Evolutionary conservation across 2,113 vertebrate species (phyloP).

Genomic region (Lipophrys pholis): DNA sequence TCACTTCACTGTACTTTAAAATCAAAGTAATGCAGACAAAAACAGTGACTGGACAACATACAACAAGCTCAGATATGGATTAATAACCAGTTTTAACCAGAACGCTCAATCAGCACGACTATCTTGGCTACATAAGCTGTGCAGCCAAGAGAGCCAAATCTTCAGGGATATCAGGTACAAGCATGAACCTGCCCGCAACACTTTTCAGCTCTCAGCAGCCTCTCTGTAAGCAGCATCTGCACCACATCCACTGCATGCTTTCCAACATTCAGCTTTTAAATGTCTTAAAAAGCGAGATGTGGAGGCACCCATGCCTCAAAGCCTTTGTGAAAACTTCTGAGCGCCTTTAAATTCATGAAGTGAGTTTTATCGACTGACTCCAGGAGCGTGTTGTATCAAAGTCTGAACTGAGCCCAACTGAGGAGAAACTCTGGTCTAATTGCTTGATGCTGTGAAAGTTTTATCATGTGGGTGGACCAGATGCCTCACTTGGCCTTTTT

Average conservation of each 20-base stretch:
- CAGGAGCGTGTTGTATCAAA: conserved; percentile 44
- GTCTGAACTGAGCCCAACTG: conserved; percentile 34
- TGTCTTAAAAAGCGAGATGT: conserved; percentile 26
- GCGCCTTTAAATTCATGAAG: conserved; percentile 64
- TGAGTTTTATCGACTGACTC: conserved; percentile 49
- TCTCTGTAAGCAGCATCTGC: conserved; percentile 29
- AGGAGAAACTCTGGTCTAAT: conserved; percentile 50
- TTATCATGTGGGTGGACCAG: conserved; percentile 50
- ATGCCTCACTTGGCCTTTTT: conserved; percentile 33
- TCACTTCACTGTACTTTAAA: conserved; percentile 40
- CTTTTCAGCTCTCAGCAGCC: conserved; percentile 43
- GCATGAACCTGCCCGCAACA: conserved; percentile 64
- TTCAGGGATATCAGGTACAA: conserved; percentile 63
- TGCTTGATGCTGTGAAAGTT: conserved; percentile 59
- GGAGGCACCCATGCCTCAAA: conserved; percentile 47
- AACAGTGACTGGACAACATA: conserved; percentile 11
- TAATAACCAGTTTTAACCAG: conserved; percentile 50
- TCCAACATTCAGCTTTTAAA: conserved; percentile 56
- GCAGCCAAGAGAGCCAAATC: conserved; percentile 53
- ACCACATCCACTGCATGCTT: conserved; percentile 30
- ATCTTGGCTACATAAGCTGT: conserved; percentile 44
- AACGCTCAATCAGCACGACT: conserved; percentile 57
- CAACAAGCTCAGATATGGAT: conserved; percentile 20
- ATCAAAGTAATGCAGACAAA: conserved; percentile 33
- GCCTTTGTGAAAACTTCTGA: conserved; percentile 41